These are phyloP conservation scores for Pogonognathellus flavescens DNA, from an alignment of 1,140 invertebrate species.

Conservation along the genomic window DNA sequence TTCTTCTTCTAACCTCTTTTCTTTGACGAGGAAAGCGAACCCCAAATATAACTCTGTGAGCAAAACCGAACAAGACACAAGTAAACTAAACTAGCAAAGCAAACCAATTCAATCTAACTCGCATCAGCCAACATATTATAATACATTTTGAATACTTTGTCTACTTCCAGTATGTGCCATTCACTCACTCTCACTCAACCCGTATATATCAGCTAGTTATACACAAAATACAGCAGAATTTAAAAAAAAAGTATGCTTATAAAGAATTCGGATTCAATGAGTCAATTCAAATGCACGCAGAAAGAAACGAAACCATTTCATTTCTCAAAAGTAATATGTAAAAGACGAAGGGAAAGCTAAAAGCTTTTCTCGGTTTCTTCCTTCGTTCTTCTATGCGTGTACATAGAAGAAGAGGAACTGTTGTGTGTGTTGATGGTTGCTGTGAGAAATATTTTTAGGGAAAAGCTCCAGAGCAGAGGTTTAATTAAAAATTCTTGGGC, in stretches of 20 bases:
- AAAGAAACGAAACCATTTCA: slow-evolving; percentile 28
- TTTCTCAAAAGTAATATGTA: slow-evolving; percentile 39
- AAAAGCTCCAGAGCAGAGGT: slow-evolving; percentile 38
- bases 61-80: slow-evolving; percentile 22
- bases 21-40: background rate
- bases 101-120: slow-evolving; percentile 2
- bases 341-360: slow-evolving; percentile 16
- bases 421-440: slow-evolving; percentile 19
- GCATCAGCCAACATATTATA: background rate
- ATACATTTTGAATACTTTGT: background rate
- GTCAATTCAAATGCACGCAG: background rate
- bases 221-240: too few species aligned
- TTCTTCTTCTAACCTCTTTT: too few species aligned
- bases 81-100: background rate
- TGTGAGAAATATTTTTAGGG: slow-evolving; percentile 55
- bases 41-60: background rate
- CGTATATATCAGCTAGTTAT: too few species aligned
- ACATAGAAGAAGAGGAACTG: too few species aligned
- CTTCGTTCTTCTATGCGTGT: too few species aligned
- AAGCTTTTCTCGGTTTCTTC: slow-evolving; percentile 17
- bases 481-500: slow-evolving; percentile 63
- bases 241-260: background rate
- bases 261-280: slow-evolving; percentile 35
- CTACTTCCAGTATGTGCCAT: too few species aligned
- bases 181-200: too few species aligned